Evolutionary conservation across 2,888 invertebrate genomes (phyloP), one percentile per base, ranked within the genome.

Genomic region (Dermolepida albohirtum): DNA sequence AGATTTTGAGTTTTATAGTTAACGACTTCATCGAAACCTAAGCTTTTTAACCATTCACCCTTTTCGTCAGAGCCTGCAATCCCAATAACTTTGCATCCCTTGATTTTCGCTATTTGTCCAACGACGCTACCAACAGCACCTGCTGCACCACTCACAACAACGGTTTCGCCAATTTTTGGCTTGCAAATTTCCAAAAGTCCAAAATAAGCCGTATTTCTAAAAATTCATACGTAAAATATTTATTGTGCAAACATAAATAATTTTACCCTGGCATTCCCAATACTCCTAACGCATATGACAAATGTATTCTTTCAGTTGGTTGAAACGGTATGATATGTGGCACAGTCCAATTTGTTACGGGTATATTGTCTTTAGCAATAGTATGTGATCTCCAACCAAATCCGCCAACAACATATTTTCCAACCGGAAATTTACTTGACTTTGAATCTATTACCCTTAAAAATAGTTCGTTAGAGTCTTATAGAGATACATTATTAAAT

Each of bases 81-180:
- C 4, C 92, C 93, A 73, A 93, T 89, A 0, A 91, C 92, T 66
- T 81, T 86, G 75, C 91, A 89, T n/a, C 89, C 90, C 80, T 89
- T 85, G 63, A 89, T 86, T 83, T 92, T 93, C 0, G 89, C 93
- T 71, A 94, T 90, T 84, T 93, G 93, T 1, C 93, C 93, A 29
- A 92, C 93, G 57, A 89, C 86, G 68, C 88, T 89, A 5, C 93
- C 94, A 10, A 93, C 92, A 43, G 92, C 93, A 12, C 93, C 93
- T 16, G 91, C 93, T n/a, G 93, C 93, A 2, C 89, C 89, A 29
- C 88, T 89, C 0, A 94, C 87, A 0, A 90, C 89, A 11, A 93
- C 86, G 0, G 89, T 90, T 81, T 94, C 92, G 7, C 90, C 92
- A 2, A 86, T 73, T 81, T 91, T 89, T 1, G 92, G 91, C 69